phyloP scores from a whole-genome alignment of 2,113 vertebrate species.

The Rousettus leschenaultii region DNA sequence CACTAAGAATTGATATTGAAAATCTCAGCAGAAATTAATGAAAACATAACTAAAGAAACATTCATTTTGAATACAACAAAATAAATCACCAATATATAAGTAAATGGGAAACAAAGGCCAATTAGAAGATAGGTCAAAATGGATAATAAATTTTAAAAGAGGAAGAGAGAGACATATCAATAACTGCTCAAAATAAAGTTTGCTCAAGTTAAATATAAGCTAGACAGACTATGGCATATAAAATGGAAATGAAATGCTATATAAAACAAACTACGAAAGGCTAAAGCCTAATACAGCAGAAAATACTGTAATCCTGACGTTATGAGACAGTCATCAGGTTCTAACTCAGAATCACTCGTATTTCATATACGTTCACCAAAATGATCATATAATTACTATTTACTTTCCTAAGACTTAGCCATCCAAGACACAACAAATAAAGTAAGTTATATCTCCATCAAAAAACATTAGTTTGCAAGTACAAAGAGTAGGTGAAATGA shows the following conservation, averaged over 20 bases:
- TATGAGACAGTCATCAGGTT: background rate
- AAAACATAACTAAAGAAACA: background rate
- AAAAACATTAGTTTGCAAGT: background rate
- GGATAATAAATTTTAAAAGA: background rate
- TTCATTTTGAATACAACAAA: background rate
- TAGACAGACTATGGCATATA: background rate
- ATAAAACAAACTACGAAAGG: background rate
- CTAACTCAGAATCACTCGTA: background rate
- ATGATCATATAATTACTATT: background rate
- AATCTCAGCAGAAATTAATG: background rate
- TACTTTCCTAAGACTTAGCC: slow-evolving; percentile 22
- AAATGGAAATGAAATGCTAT: background rate
- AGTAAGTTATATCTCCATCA: background rate
- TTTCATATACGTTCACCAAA: background rate
- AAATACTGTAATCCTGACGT: background rate
- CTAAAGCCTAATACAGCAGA: background rate
- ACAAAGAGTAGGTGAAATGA: background rate
- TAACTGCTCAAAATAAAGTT: background rate
- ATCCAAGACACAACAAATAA: background rate
- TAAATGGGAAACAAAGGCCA: background rate
- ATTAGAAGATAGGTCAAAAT: slow-evolving; percentile 26
- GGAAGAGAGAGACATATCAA: background rate
- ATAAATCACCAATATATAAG: background rate
- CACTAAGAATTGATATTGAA: background rate
- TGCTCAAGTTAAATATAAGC: background rate